These are phyloP conservation scores for Molossus alvarezi DNA, from an alignment of 2,797 vertebrate genomes.

Conservation along the genomic window DNA sequence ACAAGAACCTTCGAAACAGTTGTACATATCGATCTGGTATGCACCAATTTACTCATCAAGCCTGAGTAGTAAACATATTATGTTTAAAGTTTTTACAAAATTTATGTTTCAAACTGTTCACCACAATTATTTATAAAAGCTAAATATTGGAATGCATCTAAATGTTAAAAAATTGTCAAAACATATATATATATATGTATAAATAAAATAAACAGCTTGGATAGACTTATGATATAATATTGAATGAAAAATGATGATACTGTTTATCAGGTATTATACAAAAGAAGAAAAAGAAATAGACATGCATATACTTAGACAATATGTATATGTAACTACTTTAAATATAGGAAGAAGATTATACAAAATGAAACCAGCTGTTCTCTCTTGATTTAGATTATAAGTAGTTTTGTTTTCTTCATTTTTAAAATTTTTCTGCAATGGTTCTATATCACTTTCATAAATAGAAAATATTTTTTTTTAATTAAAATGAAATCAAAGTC, in stretches of 20 bases:
- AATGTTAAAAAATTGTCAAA: neutral
- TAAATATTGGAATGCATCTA: neutral
- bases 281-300: neutral
- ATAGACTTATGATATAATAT: neutral
- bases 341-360: neutral
- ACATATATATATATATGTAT: neutral
- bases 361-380: constrained; percentile 36
- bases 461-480: constrained; percentile 29
- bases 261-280: neutral
- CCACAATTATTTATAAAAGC: neutral
- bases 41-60: neutral
- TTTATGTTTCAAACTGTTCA: neutral
- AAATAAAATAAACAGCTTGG: neutral
- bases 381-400: constrained; percentile 4
- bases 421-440: neutral
- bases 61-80: neutral
- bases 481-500: constrained; percentile 1
- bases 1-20: neutral
- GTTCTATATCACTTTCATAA: constrained; percentile 23
- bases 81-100: constrained; percentile 1
- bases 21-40: neutral
- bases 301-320: neutral
- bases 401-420: neutral
- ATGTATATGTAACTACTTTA: neutral
- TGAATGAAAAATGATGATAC: neutral